These are phyloP conservation scores for Sweltsa coloradensis DNA, from an alignment of 1,140 invertebrate genomes.

Conservation along the genomic window DNA sequence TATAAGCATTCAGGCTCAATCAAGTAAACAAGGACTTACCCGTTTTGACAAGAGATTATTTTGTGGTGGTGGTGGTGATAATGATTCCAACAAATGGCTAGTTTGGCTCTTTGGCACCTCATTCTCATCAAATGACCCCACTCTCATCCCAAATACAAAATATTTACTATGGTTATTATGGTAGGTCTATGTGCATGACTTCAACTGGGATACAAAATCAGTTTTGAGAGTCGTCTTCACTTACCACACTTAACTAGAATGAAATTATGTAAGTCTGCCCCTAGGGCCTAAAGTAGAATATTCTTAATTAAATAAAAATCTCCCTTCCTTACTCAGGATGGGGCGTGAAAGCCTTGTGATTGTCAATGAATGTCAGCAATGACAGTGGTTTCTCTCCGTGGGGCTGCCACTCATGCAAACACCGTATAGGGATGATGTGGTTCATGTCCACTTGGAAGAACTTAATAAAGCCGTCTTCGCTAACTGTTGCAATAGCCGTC, in stretches of 20 bases:
- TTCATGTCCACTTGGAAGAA: constrained; percentile 75
- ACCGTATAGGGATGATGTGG: constrained; percentile 49
- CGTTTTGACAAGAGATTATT: no score
- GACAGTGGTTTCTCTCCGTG: constrained; percentile 75
- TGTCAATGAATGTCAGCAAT: constrained; percentile 83
- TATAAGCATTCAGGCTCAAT: no score
- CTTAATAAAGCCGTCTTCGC: constrained; percentile 74
- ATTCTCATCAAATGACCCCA: no score
- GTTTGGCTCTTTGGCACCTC: no score
- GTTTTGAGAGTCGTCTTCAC: constrained; percentile 3
- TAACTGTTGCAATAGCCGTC: constrained; percentile 79
- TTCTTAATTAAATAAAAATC: constrained; percentile 6
- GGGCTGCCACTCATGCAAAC: constrained; percentile 82
- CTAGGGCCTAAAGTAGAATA: not conserved
- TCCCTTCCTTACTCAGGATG: constrained; percentile 65
- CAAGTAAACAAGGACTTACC: no score
- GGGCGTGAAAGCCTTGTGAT: constrained; percentile 64
- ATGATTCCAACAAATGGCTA: no score
- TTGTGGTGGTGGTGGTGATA: no score
- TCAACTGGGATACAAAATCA: not conserved
- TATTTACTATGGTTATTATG: no score
- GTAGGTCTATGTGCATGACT: no score
- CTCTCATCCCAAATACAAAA: no score
- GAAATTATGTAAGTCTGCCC: not conserved
- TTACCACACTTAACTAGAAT: not conserved